A percentile compares a stretch with the other conserved stretches of the same genome.
These are phyloP conservation scores for Nephrocerus scutellatus DNA, from an alignment of 2,888 invertebrate genomes.

Conservation along the genomic window DNA sequence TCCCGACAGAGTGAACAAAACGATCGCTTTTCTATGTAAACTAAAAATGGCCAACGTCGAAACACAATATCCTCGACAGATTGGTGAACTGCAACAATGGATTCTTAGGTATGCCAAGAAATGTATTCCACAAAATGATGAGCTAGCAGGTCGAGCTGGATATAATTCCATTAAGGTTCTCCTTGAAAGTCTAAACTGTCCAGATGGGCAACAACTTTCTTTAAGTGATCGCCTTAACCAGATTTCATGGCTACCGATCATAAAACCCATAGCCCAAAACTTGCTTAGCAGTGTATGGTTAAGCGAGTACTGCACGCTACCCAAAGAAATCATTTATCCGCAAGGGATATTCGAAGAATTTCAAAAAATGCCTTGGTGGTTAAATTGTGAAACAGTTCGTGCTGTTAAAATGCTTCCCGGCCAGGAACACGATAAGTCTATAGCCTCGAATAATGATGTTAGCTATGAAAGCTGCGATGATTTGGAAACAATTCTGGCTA, in stretches of 20 bases:
- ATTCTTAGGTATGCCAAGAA: conserved; percentile 32
- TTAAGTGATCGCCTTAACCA: conserved; percentile 13
- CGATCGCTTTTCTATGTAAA: conserved; percentile 52
- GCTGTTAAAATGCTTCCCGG: conserved; percentile 21
- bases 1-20: conserved; percentile 47
- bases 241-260: conserved; percentile 33
- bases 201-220: conserved; percentile 17
- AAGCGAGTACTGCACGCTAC: conserved; percentile 15
- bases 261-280: conserved; percentile 33
- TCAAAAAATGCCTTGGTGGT: conserved; percentile 35
- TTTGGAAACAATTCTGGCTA: conserved; percentile 22
- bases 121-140: conserved; percentile 27
- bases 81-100: conserved; percentile 27
- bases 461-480: not conserved
- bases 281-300: conserved; percentile 19
- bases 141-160: conserved; percentile 26
- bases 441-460: not conserved
- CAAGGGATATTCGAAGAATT: conserved; percentile 28
- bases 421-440: not conserved
- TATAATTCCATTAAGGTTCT: conserved; percentile 33
- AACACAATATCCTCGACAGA: conserved; percentile 18
- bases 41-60: conserved; percentile 48
- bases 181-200: conserved; percentile 24
- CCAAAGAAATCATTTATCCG: conserved; percentile 35
- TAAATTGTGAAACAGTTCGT: conserved; percentile 26